Base-by-base conservation (phyloP, 2,888 invertebrate genomes). In the Plebejus melissa region DNA sequence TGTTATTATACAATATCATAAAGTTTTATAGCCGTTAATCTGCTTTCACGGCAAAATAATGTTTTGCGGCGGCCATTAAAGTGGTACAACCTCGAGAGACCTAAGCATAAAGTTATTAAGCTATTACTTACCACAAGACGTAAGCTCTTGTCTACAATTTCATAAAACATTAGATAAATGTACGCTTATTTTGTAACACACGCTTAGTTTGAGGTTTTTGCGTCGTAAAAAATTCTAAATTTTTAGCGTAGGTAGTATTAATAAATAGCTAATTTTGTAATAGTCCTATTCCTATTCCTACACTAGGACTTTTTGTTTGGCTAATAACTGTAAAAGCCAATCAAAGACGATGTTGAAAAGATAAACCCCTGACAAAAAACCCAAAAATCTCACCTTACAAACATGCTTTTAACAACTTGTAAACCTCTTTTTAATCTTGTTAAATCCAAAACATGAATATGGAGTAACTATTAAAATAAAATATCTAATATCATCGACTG, bases 141-240 rank as follows among this genome's bases (percentile, higher is more conserved):
- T 70, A 22, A 70, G 69, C 69, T 70, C 69, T 70, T n/a, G 69
- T 70, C 69, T 70, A 38, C 41, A 70, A 70, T 41, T 70, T 70
- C 69, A 70, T 70, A 70, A 70, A 79, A 80, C 65, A 65, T 65
- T 32, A 32, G 5, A 65, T 32, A 13, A 65, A 65, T 65, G 65
- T 28, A 13, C 65, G 65, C 65, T 28, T 65, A 32, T 65, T 65
- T 65, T 65, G 65, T 65, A 65, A 65, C 65, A 65, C 22, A 4
- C 4, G 4, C 32, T 65, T 13, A 5, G 32, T 1, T 54, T 54
- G 28, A 65, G 32, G 28, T 28, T 11, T 65, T 65, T 65, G 3
- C 28, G 22, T 22, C 7, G 57, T 57, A 6, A 50, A 50, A 3
- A 50, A 4, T 58, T 28, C 7, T 22, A 28, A 22, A 28, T n/a